Percentiles rank a stretch among this genome's conserved stretches.
phyloP scores from a whole-genome alignment of 2,113 vertebrate genomes.

The Sylvietta virens region DNA sequence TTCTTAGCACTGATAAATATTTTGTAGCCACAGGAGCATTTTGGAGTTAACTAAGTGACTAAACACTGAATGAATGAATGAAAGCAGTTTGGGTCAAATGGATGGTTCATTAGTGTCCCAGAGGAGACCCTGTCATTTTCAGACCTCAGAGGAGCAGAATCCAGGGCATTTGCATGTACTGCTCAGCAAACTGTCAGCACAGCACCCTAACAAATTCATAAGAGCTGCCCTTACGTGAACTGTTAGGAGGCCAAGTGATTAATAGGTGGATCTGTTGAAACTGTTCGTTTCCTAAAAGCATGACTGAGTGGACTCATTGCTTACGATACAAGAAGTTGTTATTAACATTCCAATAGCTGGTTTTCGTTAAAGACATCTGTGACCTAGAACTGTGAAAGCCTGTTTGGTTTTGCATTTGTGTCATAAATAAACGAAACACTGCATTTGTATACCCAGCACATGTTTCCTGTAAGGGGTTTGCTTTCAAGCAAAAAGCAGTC shows the following conservation, averaged over 20 bases:
- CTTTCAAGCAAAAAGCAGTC: slow-evolving; percentile 16
- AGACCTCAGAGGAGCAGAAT: neutral
- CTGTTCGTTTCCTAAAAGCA: slow-evolving; percentile 37
- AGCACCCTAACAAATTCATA: neutral
- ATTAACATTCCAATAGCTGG: slow-evolving; percentile 61
- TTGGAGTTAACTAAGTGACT: neutral
- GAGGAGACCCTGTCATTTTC: neutral
- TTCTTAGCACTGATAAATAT: neutral
- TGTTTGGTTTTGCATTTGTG: slow-evolving; percentile 52
- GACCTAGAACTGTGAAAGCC: slow-evolving; percentile 40
- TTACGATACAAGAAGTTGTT: slow-evolving; percentile 39
- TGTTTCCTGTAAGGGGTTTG: slow-evolving; percentile 37
- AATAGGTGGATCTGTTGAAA: slow-evolving; percentile 43
- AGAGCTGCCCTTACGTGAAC: neutral
- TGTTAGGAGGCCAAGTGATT: slow-evolving; percentile 29
- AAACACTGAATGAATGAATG: neutral
- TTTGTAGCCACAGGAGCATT: neutral
- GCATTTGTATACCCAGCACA: slow-evolving; percentile 44
- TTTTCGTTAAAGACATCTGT: slow-evolving; percentile 61
- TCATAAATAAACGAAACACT: slow-evolving; percentile 37
- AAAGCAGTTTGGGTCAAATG: neutral
- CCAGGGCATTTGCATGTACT: neutral
- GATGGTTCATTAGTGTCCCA: neutral
- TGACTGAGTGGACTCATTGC: slow-evolving; percentile 24
- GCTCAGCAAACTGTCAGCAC: neutral